phyloP scores from a whole-genome alignment of 2,113 vertebrate genomes.

The Pteronura brasiliensis region DNA sequence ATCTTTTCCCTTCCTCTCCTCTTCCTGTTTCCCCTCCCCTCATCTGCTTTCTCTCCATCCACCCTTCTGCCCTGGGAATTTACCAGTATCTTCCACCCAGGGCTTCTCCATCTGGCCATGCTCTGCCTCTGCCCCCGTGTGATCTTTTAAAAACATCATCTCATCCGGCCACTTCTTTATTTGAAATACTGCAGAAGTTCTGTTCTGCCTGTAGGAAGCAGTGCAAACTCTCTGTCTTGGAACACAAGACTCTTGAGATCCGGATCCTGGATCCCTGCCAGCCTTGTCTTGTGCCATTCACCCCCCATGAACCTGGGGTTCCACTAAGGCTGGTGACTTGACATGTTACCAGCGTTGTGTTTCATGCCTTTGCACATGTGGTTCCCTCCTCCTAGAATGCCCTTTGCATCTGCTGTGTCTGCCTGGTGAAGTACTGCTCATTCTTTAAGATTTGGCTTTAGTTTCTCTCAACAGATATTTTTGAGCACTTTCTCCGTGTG shows the following conservation, averaged over 20 bases:
- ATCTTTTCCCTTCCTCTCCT: background rate
- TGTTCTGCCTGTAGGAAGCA: background rate
- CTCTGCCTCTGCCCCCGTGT: background rate
- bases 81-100: accelerated
- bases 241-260: background rate
- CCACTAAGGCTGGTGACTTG: background rate
- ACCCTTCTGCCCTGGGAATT: background rate
- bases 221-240: background rate
- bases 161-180: background rate
- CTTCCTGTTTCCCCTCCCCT: background rate
- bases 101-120: background rate
- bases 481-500: background rate
- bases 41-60: background rate
- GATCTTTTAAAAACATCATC: background rate
- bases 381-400: background rate
- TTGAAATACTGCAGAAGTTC: background rate
- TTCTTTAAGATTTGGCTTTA: background rate
- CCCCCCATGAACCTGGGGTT: accelerated
- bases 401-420: background rate
- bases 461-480: background rate
- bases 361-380: background rate
- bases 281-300: background rate
- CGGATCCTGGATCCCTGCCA: background rate
- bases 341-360: background rate
- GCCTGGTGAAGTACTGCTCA: background rate